Conservation (phyloP, 2,113 vertebrate species). For the Lutjanus erythropterus region DNA sequence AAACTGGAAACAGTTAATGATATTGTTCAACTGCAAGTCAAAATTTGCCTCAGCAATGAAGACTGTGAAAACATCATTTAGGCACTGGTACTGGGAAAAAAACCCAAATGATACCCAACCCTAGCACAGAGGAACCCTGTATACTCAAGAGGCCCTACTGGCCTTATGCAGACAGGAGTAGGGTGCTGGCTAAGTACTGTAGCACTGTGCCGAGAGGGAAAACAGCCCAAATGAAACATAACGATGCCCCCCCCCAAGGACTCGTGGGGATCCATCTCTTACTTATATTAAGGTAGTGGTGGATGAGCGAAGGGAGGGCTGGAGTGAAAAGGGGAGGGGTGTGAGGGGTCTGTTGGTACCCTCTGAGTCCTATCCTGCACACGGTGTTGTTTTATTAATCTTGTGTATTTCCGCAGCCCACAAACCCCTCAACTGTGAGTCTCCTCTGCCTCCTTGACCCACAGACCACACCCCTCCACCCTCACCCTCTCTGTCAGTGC, state of each 20-base stretch:
- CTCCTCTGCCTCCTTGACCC: constrained; percentile 72
- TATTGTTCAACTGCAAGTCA: no score
- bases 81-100: no score
- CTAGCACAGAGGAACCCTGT: constrained; percentile 44
- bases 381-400: constrained; percentile 84
- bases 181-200: constrained; percentile 58
- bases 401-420: constrained; percentile 73
- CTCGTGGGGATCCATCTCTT: constrained; percentile 75
- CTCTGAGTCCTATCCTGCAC: constrained; percentile 68
- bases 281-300: constrained; percentile 72
- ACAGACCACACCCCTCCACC: constrained; percentile 48
- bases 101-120: no score
- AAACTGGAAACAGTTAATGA: no score
- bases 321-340: constrained; percentile 36
- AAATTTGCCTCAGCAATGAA: no score
- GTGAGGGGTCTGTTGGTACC: constrained; percentile 50
- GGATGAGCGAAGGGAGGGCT: constrained; percentile 42
- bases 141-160: constrained; percentile 48
- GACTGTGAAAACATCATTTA: no score
- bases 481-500: constrained; percentile 27
- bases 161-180: constrained; percentile 65
- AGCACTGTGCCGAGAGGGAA: constrained; percentile 48
- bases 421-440: constrained; percentile 70
- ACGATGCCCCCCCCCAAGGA: constrained; percentile 53
- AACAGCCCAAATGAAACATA: constrained; percentile 69